These are phyloP conservation scores for Marronus borbonicus DNA, from an alignment of 2,888 invertebrate species.

Conservation along the genomic window DNA sequence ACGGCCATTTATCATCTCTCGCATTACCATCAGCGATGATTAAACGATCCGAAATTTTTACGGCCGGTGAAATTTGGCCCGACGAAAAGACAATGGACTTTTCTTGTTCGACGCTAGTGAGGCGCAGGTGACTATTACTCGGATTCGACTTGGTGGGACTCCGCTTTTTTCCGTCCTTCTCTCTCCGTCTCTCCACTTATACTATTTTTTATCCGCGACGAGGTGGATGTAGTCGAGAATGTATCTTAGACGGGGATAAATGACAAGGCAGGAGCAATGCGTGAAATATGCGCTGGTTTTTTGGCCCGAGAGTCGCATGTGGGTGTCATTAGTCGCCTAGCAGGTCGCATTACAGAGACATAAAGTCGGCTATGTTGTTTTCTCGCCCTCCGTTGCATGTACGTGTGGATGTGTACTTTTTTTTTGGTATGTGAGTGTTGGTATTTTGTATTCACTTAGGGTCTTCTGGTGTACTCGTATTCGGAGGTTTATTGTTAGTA, in stretches of 20 bases:
- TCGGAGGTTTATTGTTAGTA: neutral
- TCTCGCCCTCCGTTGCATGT: slow-evolving; percentile 50
- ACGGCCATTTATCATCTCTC: slow-evolving; percentile 9
- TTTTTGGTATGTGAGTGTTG: neutral
- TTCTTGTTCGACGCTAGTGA: slow-evolving; percentile 32
- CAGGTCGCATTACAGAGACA: slow-evolving; percentile 62
- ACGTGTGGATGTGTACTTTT: neutral
- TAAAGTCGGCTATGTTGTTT: slow-evolving; percentile 57
- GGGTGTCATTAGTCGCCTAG: slow-evolving; percentile 65
- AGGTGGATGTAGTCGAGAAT: slow-evolving; percentile 53
- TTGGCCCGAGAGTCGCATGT: slow-evolving; percentile 60
- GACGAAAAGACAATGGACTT: slow-evolving; percentile 43
- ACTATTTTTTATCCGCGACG: slow-evolving; percentile 45
- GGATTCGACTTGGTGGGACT: slow-evolving; percentile 25
- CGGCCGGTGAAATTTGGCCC: slow-evolving; percentile 15
- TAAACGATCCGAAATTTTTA: slow-evolving; percentile 25
- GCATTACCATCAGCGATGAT: slow-evolving; percentile 5
- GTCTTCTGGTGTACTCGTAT: neutral
- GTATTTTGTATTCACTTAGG: neutral
- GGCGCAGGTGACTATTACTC: slow-evolving; percentile 43
- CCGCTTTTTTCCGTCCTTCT: neutral
- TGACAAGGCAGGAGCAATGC: slow-evolving; percentile 63
- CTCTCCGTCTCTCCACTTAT: slow-evolving; percentile 15
- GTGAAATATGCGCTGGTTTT: slow-evolving; percentile 63
- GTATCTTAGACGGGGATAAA: slow-evolving; percentile 62